phyloP scores from a whole-genome alignment of 2,113 vertebrate species.

The Electrona antarctica region DNA sequence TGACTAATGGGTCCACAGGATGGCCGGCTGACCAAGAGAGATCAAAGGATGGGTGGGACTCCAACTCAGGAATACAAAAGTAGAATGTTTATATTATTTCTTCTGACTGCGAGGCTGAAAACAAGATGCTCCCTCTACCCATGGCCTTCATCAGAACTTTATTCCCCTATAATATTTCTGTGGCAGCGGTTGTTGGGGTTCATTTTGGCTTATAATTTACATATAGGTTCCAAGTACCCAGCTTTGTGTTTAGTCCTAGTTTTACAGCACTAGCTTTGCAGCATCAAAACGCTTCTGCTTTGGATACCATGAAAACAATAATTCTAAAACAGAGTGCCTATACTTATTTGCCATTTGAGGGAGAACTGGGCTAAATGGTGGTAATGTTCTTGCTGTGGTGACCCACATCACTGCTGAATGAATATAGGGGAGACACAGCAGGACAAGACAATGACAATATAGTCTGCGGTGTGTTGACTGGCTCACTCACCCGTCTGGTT shows the following conservation, averaged over 20 bases:
- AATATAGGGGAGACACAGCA: slow-evolving; percentile 51
- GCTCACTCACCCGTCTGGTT: slow-evolving; percentile 28
- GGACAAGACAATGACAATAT: slow-evolving; percentile 56
- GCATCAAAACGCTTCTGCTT: slow-evolving; percentile 58
- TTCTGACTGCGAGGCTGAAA: slow-evolving; percentile 14
- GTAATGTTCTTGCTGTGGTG: slow-evolving; percentile 59
- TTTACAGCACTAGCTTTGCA: slow-evolving; percentile 54
- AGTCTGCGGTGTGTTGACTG: slow-evolving; percentile 44
- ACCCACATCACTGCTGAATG: slow-evolving; percentile 49
- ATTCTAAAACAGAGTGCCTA: slow-evolving; percentile 41
- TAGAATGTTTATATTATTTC: neutral
- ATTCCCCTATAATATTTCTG: slow-evolving; percentile 30
- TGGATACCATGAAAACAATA: neutral
- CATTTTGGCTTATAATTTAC: slow-evolving; percentile 44
- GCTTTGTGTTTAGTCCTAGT: slow-evolving; percentile 41
- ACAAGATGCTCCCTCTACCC: neutral
- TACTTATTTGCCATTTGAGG: slow-evolving; percentile 56
- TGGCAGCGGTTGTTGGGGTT: slow-evolving; percentile 38
- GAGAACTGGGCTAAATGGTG: slow-evolving; percentile 59
- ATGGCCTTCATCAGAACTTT: slow-evolving; percentile 27
- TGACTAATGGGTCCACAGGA: slow-evolving; percentile 31
- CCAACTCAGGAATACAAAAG: slow-evolving; percentile 14
- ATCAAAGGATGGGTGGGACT: slow-evolving; percentile 38
- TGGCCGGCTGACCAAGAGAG: slow-evolving; percentile 9
- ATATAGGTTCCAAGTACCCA: slow-evolving; percentile 48